phyloP scores from a whole-genome alignment of 2,888 invertebrate species.

The Lamellibrachia columna region DNA sequence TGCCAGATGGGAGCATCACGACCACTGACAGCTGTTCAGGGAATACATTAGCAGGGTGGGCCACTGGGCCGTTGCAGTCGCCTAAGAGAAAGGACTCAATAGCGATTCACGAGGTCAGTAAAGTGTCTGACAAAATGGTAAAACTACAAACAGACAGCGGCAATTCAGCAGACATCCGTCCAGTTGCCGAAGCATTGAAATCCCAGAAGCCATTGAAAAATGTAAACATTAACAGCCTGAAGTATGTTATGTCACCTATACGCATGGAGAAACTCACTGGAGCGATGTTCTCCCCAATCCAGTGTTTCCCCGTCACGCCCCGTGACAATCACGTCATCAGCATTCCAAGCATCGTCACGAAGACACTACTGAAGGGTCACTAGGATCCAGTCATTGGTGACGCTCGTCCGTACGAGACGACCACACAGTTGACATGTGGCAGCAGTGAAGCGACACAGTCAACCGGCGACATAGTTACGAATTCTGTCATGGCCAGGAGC shows the following conservation, averaged over 20 bases:
- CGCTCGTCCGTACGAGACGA: background rate
- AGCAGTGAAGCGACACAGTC: background rate
- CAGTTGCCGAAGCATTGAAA: background rate
- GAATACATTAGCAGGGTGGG: background rate
- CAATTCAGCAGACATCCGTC: background rate
- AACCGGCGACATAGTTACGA: background rate
- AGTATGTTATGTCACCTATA: background rate
- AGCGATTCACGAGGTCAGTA: background rate
- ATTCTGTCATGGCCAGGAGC: background rate
- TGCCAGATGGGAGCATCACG: too few species aligned
- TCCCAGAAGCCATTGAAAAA: background rate
- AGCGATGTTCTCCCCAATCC: conserved; percentile 28
- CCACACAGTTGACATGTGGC: background rate
- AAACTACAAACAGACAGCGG: background rate
- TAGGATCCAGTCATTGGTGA: background rate
- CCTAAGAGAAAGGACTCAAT: background rate
- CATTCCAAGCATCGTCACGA: conserved; percentile 16
- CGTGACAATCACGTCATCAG: background rate
- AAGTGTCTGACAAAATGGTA: background rate
- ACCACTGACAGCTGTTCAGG: background rate
- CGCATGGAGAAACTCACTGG: conserved; percentile 16
- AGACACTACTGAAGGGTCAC: background rate
- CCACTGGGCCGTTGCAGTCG: background rate
- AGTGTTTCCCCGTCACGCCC: conserved; percentile 26
- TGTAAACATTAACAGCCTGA: background rate